Conservation (phyloP, 2,888 invertebrate genomes). For the Drosophila siamana region DNA sequence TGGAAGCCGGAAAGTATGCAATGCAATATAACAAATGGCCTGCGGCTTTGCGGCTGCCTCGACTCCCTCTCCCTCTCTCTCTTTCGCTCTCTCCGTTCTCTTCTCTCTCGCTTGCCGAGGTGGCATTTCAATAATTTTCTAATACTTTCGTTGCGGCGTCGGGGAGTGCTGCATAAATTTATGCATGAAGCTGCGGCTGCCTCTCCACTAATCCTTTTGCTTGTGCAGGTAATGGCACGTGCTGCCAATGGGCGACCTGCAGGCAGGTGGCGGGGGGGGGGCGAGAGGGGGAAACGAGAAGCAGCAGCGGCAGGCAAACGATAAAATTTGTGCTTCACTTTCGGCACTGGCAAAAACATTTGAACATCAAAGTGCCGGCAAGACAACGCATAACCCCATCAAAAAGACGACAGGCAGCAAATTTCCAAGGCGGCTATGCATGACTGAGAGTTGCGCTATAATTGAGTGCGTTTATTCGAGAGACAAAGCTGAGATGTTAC, state of each 20-base stretch:
- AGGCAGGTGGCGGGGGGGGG: background rate
- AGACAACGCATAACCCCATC: conserved; percentile 10
- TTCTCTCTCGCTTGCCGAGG: background rate
- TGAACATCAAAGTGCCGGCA: conserved; percentile 63
- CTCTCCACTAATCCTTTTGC: conserved; percentile 47
- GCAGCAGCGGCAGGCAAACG: background rate
- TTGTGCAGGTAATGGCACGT: conserved; percentile 27
- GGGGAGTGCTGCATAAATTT: conserved; percentile 41
- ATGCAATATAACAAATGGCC: conserved; percentile 69
- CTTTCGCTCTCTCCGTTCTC: background rate
- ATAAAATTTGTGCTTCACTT: conserved; percentile 50
- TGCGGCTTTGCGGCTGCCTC: conserved; percentile 56
- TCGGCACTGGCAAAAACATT: conserved; percentile 51
- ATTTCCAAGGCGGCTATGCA: background rate
- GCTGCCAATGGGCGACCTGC: background rate
- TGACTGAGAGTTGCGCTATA: background rate
- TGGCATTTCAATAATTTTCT: conserved; percentile 68
- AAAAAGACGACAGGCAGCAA: conserved; percentile 10
- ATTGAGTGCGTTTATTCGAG: too few relatives aligned
- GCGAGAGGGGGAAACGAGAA: background rate
- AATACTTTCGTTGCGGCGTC: conserved; percentile 48
- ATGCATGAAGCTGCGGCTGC: conserved; percentile 34
- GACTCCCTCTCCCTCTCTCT: background rate
- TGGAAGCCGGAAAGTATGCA: conserved; percentile 68
- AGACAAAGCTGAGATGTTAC: too few relatives aligned